phyloP scores from a whole-genome alignment of 2,113 vertebrate species.

The Brachirus orientalis region DNA sequence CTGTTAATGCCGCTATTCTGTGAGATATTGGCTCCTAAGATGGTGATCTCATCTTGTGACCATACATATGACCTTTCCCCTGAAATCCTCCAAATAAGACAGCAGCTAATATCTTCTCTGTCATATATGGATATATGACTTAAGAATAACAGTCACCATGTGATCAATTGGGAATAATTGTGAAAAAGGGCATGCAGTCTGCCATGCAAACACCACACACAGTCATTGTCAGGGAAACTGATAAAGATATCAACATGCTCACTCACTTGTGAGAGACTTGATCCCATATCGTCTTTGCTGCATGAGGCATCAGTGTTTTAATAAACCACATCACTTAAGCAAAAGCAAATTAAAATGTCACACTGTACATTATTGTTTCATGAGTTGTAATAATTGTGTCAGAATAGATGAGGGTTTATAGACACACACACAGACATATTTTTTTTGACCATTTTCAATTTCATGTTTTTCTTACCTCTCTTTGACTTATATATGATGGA shows the following conservation, averaged over 20 bases:
- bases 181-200: no score
- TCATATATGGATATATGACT: neutral
- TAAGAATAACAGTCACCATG: neutral
- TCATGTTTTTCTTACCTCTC: no score
- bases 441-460: no score
- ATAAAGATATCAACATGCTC: constrained; percentile 5
- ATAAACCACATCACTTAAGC: neutral
- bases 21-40: constrained; percentile 14
- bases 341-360: constrained; percentile 16
- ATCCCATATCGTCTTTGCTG: neutral
- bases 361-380: neutral
- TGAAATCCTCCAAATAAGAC: constrained; percentile 5
- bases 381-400: constrained; percentile 11
- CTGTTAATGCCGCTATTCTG: neutral
- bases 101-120: constrained; percentile 6
- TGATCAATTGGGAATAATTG: constrained; percentile 6
- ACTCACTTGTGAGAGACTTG: neutral
- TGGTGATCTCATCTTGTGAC: neutral
- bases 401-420: neutral
- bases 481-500: neutral
- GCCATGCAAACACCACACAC: neutral
- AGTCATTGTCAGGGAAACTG: constrained; percentile 8
- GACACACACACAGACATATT: no score
- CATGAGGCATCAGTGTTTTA: neutral
- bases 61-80: neutral